A percentile compares a stretch with the other conserved stretches of the same genome.
These are phyloP conservation scores for Fistularia commersonii DNA, from an alignment of 2,797 vertebrate genomes.

Conservation along the genomic window DNA sequence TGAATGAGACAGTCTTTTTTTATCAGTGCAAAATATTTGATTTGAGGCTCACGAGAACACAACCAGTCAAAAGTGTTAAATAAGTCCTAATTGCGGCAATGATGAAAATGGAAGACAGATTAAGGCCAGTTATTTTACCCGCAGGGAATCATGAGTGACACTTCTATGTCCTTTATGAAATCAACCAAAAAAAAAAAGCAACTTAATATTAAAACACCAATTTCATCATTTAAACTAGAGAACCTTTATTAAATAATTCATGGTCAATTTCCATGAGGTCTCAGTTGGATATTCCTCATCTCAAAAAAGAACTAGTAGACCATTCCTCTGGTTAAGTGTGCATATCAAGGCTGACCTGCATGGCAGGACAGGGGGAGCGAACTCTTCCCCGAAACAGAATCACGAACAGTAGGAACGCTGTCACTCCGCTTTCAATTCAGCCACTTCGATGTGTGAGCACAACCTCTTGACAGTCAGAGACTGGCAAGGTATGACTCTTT, in stretches of 20 bases:
- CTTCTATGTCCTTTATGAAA: background rate
- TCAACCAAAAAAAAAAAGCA: slow-evolving; percentile 12
- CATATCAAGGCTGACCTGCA: slow-evolving; percentile 69
- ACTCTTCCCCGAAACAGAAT: slow-evolving; percentile 54
- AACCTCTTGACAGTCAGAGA: background rate
- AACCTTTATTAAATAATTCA: slow-evolving; percentile 77
- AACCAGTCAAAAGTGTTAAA: no score
- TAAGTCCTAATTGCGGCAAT: no score
- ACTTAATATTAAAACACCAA: slow-evolving; percentile 38
- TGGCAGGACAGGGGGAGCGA: slow-evolving; percentile 66
- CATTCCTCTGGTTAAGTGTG: slow-evolving; percentile 64
- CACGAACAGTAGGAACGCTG: slow-evolving; percentile 31
- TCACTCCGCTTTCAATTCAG: slow-evolving; percentile 50
- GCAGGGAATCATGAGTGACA: background rate
- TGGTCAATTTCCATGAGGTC: slow-evolving; percentile 68
- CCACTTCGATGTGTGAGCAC: slow-evolving; percentile 9
- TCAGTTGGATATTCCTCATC: slow-evolving; percentile 64
- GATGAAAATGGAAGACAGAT: no score
- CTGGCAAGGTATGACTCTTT: background rate
- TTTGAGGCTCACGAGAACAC: no score
- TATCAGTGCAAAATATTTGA: no score
- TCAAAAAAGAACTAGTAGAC: slow-evolving; percentile 59
- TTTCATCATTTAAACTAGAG: slow-evolving; percentile 63
- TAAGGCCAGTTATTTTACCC: background rate
- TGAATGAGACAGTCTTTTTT: no score